Base-by-base conservation (phyloP, 2,888 invertebrate genomes). In the Trachelus stipa region DNA sequence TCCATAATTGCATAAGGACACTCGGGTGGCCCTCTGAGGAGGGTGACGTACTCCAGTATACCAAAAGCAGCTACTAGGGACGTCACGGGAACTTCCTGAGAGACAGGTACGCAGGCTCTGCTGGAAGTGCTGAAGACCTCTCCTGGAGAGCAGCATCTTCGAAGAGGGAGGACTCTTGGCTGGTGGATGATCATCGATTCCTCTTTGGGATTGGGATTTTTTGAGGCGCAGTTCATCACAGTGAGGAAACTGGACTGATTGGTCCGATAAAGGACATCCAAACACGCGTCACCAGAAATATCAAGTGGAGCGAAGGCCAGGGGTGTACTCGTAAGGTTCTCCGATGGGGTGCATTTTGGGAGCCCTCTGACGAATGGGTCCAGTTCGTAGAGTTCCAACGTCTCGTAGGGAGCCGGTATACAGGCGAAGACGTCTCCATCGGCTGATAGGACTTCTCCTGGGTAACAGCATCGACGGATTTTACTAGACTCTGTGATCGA, bases 1-100 rank as follows among this genome's bases (percentile, higher is more conserved):
- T 88, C 88, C 33, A 87, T 78, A 68, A 88, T 81, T 9, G 85
- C 83, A 4, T 79, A 71, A 31, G 78, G 23, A 77, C 85, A 89
- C 11, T 33, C 73, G 0, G 84, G 85, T 23, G 81, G 73, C 0
- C 85, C 85, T 69, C 81, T 68, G 34, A 33, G 33, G 11, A 35
- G 76, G 37, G 37, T 31, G 34, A 78, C 30, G 73, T 75, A 78
- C 34, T 78, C 73, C 0, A 69, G n/a, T 34, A 1, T n/a, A 12
- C 73, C 75, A 23, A 76, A 34, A 68, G 23, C 33, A 4, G 34
- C 15, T 69, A 78, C n/a, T 15, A 79, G 69, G 35, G 68, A 68
- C 71, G 34, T 71, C 73, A 75, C 73, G 12, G 73, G 12, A 33
- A 75, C 76, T 31, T 79, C 69, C 1, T 73, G 11, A 33, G 37